These are phyloP conservation scores for Goniozus legneri DNA, from an alignment of 1,140 invertebrate species.

Conservation along the genomic window DNA sequence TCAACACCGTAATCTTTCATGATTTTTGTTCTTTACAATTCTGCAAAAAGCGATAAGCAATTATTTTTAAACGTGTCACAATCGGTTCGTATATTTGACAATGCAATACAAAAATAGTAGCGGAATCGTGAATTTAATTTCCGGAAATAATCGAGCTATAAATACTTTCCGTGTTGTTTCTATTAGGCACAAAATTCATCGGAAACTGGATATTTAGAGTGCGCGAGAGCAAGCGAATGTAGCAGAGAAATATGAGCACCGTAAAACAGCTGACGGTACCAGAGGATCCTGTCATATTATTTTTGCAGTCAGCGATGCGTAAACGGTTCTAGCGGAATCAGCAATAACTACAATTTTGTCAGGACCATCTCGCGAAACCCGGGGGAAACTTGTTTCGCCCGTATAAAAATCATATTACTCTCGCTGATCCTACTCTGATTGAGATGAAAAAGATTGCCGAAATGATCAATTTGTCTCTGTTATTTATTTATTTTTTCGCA, in stretches of 20 bases:
- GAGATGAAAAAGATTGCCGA: background rate
- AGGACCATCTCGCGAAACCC: background rate
- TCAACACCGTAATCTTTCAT: too few relatives aligned
- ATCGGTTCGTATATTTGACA: too few relatives aligned
- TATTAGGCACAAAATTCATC: background rate
- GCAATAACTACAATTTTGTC: slow-evolving; percentile 36
- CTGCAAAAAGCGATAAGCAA: too few relatives aligned
- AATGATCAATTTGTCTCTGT: too few relatives aligned
- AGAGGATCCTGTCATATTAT: slow-evolving; percentile 41
- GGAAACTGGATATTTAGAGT: slow-evolving; percentile 5
- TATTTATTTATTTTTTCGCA: too few relatives aligned
- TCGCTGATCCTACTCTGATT: background rate
- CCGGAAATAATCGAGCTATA: too few relatives aligned
- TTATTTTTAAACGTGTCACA: too few relatives aligned
- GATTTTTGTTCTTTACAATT: too few relatives aligned
- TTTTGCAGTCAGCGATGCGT: slow-evolving; percentile 41
- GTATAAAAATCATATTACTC: background rate
- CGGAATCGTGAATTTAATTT: too few relatives aligned
- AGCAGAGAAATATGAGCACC: slow-evolving; percentile 26
- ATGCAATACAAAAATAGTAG: too few relatives aligned
- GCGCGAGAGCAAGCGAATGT: slow-evolving; percentile 7
- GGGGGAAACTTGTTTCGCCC: background rate
- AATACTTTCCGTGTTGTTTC: too few relatives aligned
- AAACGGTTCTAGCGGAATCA: slow-evolving; percentile 30
- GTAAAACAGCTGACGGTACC: slow-evolving; percentile 37